Evolutionary conservation across 1,140 invertebrate species (phyloP).

Genomic region (Drosophila serrata): DNA sequence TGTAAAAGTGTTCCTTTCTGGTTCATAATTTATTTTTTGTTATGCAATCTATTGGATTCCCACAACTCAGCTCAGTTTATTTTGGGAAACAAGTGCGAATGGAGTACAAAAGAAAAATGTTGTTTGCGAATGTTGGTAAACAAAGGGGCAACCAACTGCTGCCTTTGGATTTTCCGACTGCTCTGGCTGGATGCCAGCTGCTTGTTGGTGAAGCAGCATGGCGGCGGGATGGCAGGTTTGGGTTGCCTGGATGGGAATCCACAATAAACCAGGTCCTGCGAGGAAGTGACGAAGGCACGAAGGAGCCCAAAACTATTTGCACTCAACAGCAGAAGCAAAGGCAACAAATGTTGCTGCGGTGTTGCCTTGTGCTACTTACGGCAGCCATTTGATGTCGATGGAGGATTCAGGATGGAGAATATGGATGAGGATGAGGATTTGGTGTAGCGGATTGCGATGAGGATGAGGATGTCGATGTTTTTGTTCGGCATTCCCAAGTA

Average conservation of each 20-base stretch:
- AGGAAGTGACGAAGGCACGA: constrained; percentile 43
- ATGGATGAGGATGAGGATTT: neutral
- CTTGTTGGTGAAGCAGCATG: constrained; percentile 32
- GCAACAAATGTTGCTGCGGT: constrained; percentile 55
- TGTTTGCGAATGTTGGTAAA: constrained; percentile 64
- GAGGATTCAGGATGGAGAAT: constrained; percentile 6
- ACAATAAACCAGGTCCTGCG: constrained; percentile 39
- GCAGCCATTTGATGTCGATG: constrained; percentile 47
- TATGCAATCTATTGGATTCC: constrained; percentile 50
- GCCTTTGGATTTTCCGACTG: constrained; percentile 16
- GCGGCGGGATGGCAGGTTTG: neutral
- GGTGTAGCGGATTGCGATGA: neutral
- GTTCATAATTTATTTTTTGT: constrained; percentile 48
- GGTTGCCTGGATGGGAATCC: constrained; percentile 7
- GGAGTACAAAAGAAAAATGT: constrained; percentile 50
- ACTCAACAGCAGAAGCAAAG: constrained; percentile 49
- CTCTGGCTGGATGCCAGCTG: constrained; percentile 66
- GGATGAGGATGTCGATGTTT: constrained; percentile 35
- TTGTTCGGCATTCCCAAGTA: constrained; percentile 40
- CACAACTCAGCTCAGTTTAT: constrained; percentile 36
- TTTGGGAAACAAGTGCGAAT: constrained; percentile 53
- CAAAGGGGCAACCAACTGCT: constrained; percentile 48
- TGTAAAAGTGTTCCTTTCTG: constrained; percentile 3
- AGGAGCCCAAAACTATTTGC: constrained; percentile 75
- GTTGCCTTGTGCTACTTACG: constrained; percentile 62